Evolutionary conservation across 2,113 vertebrate genomes (phyloP), one percentile per base, ranked within the genome.

Genomic region (Etheostoma spectabile): DNA sequence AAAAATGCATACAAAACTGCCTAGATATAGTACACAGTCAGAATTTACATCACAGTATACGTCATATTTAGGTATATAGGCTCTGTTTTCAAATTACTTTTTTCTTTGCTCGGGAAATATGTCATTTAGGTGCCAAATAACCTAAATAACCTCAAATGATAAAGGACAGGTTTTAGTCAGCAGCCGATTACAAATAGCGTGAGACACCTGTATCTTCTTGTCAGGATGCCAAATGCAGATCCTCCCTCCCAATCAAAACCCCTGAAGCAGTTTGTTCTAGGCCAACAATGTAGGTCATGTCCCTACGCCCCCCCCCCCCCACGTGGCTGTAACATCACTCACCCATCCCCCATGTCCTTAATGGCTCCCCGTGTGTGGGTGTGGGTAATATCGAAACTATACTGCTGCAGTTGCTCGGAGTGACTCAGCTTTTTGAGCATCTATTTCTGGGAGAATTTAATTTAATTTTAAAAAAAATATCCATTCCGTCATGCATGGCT

Each of bases 331-430:
- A 59, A 27, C 52, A 74, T 77, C 67, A 22, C 49, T 77, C 68
- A 61, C 57, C 57, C 62, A 62, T 67, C 5, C 5, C 56, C 56
- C 70, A 52, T 57, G 74, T 77, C 65, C 85, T 79, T 71, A 79
- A 65, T 82, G 79, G 76, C 42, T 69, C 35, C n/a, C 48, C 57
- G 35, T 22, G 38, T 12, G 59, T 11, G 27, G 6, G 13, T 60
- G 35, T 45, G 56, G 21, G 62, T 57, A 66, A 46, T 46, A 48
- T 35, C 33, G 10, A 35, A 57, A 64, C 68, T 38, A 2, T 30
- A 61, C 33, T 42, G 19, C 24, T 22, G 70, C 27, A 49, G 53
- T 63, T 27, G 35, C 18, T 27, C 3, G 6, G 15, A 22, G 52
- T 74, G 57, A 76, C 48, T 71, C 60, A 76, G 65, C 33, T 18